A percentile compares a stretch with the other conserved stretches of the same genome.
Conservation (phyloP, 2,797 vertebrate genomes). For the Arrhamphus sclerolepis region DNA sequence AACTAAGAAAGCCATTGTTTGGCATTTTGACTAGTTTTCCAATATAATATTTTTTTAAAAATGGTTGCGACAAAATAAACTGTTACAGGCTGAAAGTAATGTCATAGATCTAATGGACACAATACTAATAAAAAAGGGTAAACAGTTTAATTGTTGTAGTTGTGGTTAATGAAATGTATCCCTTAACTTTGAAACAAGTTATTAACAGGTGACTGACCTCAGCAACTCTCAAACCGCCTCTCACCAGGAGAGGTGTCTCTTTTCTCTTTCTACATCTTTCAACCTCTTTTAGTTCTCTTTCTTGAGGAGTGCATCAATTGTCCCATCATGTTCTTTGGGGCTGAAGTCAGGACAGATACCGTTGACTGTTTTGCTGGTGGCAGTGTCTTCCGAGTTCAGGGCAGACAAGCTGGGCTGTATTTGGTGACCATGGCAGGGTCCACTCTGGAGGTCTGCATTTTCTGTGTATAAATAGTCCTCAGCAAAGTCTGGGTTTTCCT, state of each 20-base stretch:
- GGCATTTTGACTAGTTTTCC: constrained; percentile 66
- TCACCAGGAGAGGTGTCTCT: constrained; percentile 84
- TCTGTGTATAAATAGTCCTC: constrained; percentile 88
- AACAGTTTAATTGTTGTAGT: constrained; percentile 53
- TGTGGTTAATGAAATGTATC: constrained; percentile 68
- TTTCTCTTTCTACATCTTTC: constrained; percentile 8
- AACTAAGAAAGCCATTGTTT: constrained; percentile 58
- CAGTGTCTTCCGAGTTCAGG: constrained; percentile 48
- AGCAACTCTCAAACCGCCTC: constrained; percentile 53
- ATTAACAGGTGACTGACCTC: constrained; percentile 31
- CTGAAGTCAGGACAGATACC: constrained; percentile 97
- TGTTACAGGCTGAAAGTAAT: constrained; percentile 48
- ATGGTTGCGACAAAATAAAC: constrained; percentile 36
- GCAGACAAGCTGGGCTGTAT: constrained; percentile 59
- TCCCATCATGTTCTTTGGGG: constrained; percentile 73
- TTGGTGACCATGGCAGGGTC: constrained; percentile 50
- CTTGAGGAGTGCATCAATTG: constrained; percentile 76
- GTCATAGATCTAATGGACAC: constrained; percentile 58
- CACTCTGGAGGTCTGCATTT: constrained; percentile 73
- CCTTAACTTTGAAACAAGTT: constrained; percentile 43
- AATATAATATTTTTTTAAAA: constrained; percentile 35
- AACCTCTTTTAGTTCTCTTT: constrained; percentile 86
- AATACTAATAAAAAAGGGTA: constrained; percentile 59
- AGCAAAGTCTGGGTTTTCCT: constrained; percentile 87
- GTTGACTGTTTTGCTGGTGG: constrained; percentile 80